Percentiles rank a stretch among this genome's conserved stretches.
These are phyloP conservation scores for Unio pictorum DNA, from an alignment of 2,888 invertebrate genomes.

Conservation along the genomic window DNA sequence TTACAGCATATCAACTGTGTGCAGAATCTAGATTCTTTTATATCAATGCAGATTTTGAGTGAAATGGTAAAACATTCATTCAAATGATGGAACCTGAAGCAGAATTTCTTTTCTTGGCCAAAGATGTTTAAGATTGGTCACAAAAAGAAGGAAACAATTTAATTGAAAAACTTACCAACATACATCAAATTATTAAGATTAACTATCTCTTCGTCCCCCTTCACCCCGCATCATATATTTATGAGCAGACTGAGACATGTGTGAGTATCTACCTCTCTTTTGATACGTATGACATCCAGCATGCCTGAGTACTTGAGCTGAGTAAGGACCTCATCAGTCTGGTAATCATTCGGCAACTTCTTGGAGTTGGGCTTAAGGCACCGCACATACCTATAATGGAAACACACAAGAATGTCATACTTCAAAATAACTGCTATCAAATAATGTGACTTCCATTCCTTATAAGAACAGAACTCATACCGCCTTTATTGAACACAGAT, in stretches of 20 bases:
- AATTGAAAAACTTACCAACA: too few relatives aligned
- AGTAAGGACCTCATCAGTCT: slow-evolving; percentile 52
- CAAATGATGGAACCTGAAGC: too few relatives aligned
- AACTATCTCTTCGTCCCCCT: too few relatives aligned
- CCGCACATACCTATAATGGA: slow-evolving; percentile 60
- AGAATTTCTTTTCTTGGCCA: too few relatives aligned
- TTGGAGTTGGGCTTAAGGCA: slow-evolving; percentile 64
- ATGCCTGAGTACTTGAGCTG: slow-evolving; percentile 65
- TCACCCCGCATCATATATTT: too few relatives aligned
- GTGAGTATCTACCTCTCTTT: slow-evolving; percentile 54
- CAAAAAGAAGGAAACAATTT: too few relatives aligned
- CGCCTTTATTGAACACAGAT: too few relatives aligned
- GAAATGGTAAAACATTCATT: not conserved
- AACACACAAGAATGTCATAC: not conserved
- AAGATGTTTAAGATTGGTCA: too few relatives aligned
- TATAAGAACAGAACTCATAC: too few relatives aligned
- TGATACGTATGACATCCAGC: slow-evolving; percentile 65
- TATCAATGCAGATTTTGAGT: not conserved
- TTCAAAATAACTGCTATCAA: not conserved
- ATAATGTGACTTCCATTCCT: too few relatives aligned
- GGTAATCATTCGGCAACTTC: slow-evolving; percentile 54
- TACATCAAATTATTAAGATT: too few relatives aligned
- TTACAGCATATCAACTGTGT: too few relatives aligned
- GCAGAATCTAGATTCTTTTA: not conserved
- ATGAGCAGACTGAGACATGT: not conserved